A percentile compares a stretch with the other conserved stretches of the same genome.
Evolutionary conservation across 1,140 invertebrate genomes (phyloP).

Genomic region (Tetramorium alpestre): DNA sequence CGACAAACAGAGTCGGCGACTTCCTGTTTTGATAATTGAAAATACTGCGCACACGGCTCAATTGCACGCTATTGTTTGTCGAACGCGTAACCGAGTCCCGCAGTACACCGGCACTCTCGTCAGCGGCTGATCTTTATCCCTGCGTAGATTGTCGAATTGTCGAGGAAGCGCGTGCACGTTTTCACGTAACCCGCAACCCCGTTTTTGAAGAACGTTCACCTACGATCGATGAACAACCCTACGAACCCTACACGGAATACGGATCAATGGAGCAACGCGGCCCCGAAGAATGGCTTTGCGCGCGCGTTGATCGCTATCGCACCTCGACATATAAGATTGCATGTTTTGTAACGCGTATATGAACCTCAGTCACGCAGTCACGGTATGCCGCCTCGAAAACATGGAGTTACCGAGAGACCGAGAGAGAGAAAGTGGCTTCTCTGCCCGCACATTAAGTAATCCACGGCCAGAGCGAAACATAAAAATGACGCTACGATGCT

Average conservation of each 20-base stretch:
- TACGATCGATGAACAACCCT: background rate
- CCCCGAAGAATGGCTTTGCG: background rate
- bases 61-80: conserved; percentile 27
- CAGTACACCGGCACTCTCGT: no score
- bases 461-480: conserved; percentile 45
- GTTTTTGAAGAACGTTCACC: conserved; percentile 19
- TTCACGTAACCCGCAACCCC: background rate
- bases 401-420: conserved; percentile 52
- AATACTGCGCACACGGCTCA: conserved; percentile 20
- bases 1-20: background rate
- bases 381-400: conserved; percentile 63
- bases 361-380: conserved; percentile 55
- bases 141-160: background rate
- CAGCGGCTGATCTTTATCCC: background rate
- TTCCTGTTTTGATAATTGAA: conserved; percentile 43
- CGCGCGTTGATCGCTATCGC: conserved; percentile 31
- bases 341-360: conserved; percentile 59
- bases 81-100: background rate
- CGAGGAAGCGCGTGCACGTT: background rate
- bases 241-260: background rate
- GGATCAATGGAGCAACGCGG: background rate
- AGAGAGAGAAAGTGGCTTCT: conserved; percentile 72
- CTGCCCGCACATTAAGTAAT: conserved; percentile 69
- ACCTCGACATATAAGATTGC: conserved; percentile 43
- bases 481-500: conserved; percentile 48